These are phyloP conservation scores for Caenorhabditis uteleia DNA, from an alignment of 2,888 invertebrate genomes.

Conservation along the genomic window DNA sequence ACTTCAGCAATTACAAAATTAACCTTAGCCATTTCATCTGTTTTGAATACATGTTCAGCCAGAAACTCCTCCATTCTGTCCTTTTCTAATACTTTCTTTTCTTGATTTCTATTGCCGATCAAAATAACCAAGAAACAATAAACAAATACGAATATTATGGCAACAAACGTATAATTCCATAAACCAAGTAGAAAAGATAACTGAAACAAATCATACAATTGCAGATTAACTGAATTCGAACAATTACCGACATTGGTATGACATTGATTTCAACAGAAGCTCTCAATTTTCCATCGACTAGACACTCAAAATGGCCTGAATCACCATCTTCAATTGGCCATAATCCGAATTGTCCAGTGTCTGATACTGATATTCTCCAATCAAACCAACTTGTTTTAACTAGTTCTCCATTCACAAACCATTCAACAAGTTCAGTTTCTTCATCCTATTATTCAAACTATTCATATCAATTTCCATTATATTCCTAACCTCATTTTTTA, in stretches of 20 bases:
- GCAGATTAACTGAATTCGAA: too few relatives aligned
- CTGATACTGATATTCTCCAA: conserved; percentile 35
- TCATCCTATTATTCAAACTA: neutral
- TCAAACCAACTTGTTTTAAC: conserved; percentile 38
- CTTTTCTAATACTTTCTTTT: conserved; percentile 12
- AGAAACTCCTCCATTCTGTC: conserved; percentile 42
- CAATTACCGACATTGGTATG: conserved; percentile 15
- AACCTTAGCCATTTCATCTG: conserved; percentile 34
- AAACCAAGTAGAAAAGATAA: conserved; percentile 15
- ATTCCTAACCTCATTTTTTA: conserved; percentile 9
- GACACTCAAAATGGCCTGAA: conserved; percentile 40
- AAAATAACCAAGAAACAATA: neutral
- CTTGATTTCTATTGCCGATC: neutral
- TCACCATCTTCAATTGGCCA: conserved; percentile 39
- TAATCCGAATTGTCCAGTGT: conserved; percentile 19
- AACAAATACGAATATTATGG: conserved; percentile 14
- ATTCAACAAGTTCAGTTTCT: conserved; percentile 19
- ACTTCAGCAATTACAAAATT: neutral
- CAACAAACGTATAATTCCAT: conserved; percentile 25
- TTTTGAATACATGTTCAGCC: conserved; percentile 30
- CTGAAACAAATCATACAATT: conserved; percentile 1
- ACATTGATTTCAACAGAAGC: conserved; percentile 23
- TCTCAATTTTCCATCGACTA: conserved; percentile 21
- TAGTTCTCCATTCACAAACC: conserved; percentile 38
- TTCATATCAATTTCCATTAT: neutral